Evolutionary conservation across 2,888 invertebrate genomes (phyloP).

Genomic region (Perizoma affinitatum): DNA sequence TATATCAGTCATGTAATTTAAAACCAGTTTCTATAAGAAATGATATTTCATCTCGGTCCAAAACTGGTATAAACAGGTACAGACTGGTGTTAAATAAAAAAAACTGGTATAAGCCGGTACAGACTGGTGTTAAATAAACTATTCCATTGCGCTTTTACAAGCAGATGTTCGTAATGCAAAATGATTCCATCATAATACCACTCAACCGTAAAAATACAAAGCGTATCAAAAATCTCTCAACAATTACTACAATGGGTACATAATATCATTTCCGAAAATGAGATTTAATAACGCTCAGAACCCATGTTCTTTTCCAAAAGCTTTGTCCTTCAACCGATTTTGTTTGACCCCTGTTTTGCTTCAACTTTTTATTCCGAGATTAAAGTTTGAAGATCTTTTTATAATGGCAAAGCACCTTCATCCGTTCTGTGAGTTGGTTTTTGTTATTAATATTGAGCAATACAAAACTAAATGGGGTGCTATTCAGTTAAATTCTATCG

Average conservation of each 20-base stretch:
- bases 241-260: slow-evolving; percentile 46
- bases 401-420: slow-evolving; percentile 52
- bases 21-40: too few relatives aligned
- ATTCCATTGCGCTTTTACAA: neutral
- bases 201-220: slow-evolving; percentile 27
- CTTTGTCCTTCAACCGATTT: slow-evolving; percentile 62
- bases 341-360: slow-evolving; percentile 39
- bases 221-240: slow-evolving; percentile 50
- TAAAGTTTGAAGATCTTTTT: slow-evolving; percentile 46
- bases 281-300: slow-evolving; percentile 79
- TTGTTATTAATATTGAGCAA: slow-evolving; percentile 64
- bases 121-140: too few relatives aligned
- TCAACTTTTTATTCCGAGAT: slow-evolving; percentile 23
- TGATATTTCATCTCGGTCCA: too few relatives aligned
- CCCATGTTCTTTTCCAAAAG: slow-evolving; percentile 70
- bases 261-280: slow-evolving; percentile 61
- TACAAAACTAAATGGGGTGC: slow-evolving; percentile 44
- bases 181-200: slow-evolving; percentile 16
- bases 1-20: too few relatives aligned
- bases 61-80: too few relatives aligned
- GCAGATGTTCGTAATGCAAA: slow-evolving; percentile 22
- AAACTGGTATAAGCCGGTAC: too few relatives aligned
- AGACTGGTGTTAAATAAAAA: too few relatives aligned
- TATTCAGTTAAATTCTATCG: slow-evolving; percentile 34
- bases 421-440: slow-evolving; percentile 66